Conservation (phyloP, 2,888 invertebrate genomes). For the Orthonychiurus folsomi region DNA sequence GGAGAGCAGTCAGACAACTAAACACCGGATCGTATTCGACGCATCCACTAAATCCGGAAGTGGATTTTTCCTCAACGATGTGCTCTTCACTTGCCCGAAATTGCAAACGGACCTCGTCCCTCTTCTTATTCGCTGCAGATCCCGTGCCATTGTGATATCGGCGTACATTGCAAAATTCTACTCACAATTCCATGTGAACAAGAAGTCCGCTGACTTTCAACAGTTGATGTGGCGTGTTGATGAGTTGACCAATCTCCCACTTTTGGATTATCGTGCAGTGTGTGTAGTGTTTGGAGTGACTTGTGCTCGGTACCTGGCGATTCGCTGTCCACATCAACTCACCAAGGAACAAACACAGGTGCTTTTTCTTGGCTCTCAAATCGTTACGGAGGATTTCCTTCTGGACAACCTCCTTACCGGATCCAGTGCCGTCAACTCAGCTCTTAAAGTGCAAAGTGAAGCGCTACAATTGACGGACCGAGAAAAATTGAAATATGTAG, state of each 20-base stretch:
- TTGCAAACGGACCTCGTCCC: neutral
- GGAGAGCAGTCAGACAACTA: neutral
- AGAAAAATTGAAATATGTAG: too few relatives aligned
- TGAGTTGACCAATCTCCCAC: neutral
- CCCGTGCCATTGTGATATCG: neutral
- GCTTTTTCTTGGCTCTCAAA: too few relatives aligned
- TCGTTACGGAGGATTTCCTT: too few relatives aligned
- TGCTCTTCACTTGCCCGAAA: neutral
- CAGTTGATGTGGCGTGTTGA: neutral
- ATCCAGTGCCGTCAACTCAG: too few relatives aligned
- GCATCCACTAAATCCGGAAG: neutral
- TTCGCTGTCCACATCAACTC: too few relatives aligned
- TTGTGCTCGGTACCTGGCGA: too few relatives aligned
- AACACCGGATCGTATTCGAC: slow-evolving; percentile 3
- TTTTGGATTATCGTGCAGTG: neutral
- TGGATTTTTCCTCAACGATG: slow-evolving; percentile 8
- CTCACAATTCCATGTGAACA: neutral
- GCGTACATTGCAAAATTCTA: slow-evolving; percentile 3
- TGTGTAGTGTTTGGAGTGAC: too few relatives aligned
- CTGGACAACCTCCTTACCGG: too few relatives aligned
- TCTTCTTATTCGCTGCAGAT: neutral
- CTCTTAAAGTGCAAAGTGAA: too few relatives aligned
- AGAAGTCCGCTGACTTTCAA: slow-evolving; percentile 4
- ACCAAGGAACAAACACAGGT: too few relatives aligned
- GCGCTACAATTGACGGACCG: too few relatives aligned